These are phyloP conservation scores for Metopolophium dirhodum DNA, from an alignment of 1,140 invertebrate species.

Conservation along the genomic window DNA sequence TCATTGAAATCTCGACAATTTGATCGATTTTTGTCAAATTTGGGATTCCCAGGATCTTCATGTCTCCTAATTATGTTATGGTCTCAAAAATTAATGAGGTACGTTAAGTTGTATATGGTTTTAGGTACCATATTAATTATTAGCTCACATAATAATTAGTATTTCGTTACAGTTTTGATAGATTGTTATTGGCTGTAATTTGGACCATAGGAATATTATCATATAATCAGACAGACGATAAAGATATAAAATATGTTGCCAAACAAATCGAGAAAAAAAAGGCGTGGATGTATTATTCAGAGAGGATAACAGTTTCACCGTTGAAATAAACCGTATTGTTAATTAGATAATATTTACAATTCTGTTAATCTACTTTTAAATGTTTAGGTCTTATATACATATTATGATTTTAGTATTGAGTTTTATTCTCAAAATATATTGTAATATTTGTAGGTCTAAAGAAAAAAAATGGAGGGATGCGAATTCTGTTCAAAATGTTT, in stretches of 20 bases:
- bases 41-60: conserved; percentile 37
- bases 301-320: conserved; percentile 13
- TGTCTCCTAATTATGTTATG: conserved; percentile 46
- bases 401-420: neutral
- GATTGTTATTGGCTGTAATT: conserved; percentile 37
- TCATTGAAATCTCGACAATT: conserved; percentile 22
- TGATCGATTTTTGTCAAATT: conserved; percentile 33
- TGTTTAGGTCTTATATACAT: neutral
- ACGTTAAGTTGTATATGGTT: neutral
- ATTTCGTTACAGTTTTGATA: conserved; percentile 41
- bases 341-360: neutral
- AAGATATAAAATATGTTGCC: conserved; percentile 33
- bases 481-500: neutral
- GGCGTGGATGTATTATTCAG: conserved; percentile 29
- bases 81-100: conserved; percentile 50
- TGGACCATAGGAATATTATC: conserved; percentile 39
- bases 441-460: neutral
- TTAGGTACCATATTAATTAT: neutral
- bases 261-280: conserved; percentile 17
- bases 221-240: conserved; percentile 10
- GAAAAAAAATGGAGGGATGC: too few species aligned
- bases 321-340: neutral
- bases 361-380: neutral
- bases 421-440: neutral
- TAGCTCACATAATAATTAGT: too few species aligned